Base-by-base conservation (phyloP, 2,113 vertebrate species). In the Lepisosteus oculatus region DNA sequence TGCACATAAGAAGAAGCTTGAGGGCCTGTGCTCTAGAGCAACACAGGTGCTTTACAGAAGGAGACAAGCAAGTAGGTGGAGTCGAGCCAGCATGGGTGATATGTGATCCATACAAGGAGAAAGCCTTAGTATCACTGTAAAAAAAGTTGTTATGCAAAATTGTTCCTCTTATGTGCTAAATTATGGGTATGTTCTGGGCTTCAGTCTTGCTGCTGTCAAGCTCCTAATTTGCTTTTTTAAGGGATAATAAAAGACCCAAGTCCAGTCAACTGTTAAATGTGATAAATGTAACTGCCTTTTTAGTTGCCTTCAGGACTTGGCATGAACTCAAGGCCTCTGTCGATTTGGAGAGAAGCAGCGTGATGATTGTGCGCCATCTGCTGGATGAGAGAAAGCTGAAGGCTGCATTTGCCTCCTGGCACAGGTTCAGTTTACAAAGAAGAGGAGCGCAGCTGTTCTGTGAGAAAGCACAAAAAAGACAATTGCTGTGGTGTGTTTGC, bases 291-390 rank as follows among this genome's bases (percentile, higher is more conserved):
- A 72, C 9, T 69, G 14, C 15, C 17, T 67, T 17, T 29, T 17
- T 45, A 72, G 77, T 61, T 67, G 55, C 72, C 17, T 76, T 81
- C 47, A 56, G 64, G 61, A 76, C 42, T 54, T 74, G 75, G 77
- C 43, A 8, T 29, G 14, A 55, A n/a, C 41, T 54, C 43, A 69
- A 55, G 54, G 61, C 47, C 1, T 4, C 45, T 8, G 67, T 0
- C 4, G 45, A 63, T 8, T 42, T 8, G 6, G 57, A 43, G 56
- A 57, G 9, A 43, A 41, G 61, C 29, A 29, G 45, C 14, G 63
- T 65, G 68, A 41, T 71, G 73, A 51, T 41, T 41, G 12, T 29
- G 41, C 61, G 55, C 71, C 55, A 62, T 62, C 78, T 75, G 61
- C 70, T 73, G 76, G 76, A 75, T 44, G 68, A 29, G 56, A 68